Evolutionary conservation across 2,797 vertebrate species (phyloP), one percentile per base, ranked within the genome.

Genomic region (Taeniopygia guttata): DNA sequence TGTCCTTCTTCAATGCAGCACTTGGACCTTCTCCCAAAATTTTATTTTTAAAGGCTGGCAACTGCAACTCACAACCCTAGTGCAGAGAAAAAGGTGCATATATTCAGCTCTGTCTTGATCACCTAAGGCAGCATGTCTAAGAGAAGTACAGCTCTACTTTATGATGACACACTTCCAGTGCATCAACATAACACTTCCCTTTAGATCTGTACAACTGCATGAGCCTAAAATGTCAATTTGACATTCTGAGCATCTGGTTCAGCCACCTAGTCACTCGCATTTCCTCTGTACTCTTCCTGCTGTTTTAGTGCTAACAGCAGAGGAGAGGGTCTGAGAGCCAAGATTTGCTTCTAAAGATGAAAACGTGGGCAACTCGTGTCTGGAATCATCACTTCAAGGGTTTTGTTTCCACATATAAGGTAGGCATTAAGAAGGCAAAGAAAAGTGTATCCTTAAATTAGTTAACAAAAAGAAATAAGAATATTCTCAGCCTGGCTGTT

Each of bases 111-210:
- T 55, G 49, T 29, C 68, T 38, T 10, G 30, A 79, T n/a, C 62
- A 68, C 22, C n/a, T 42, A 58, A 68, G 36, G 64, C n/a, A 84
- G 64, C 32, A 30, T 7, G 16, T 29, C 51, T 7, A 58, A 55
- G 45, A 64, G 58, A 62, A 0, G 1, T 7, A 52, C 1, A 59
- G 26, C 34, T 64, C 60, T 67, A 0, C 20, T 78, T 84, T 7
- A 81, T 6, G 13, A 87, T 25, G 40, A 69, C 22, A 20, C 27
- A 32, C 32, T 87, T 80, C 43, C 76, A 93, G 9, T 49, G 38
- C 45, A 60, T 40, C 7, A 15, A 14, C 34, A 11, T 12, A 58
- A 80, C 0, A 0, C 19, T 55, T 40, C 42, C 54, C 45, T 54
- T 54, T n/a, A 58, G 11, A 79, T 45, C 51, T 63, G 27, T 40